Evolutionary conservation across 1,140 invertebrate genomes (phyloP).

Genomic region (Saccostrea glomerata): DNA sequence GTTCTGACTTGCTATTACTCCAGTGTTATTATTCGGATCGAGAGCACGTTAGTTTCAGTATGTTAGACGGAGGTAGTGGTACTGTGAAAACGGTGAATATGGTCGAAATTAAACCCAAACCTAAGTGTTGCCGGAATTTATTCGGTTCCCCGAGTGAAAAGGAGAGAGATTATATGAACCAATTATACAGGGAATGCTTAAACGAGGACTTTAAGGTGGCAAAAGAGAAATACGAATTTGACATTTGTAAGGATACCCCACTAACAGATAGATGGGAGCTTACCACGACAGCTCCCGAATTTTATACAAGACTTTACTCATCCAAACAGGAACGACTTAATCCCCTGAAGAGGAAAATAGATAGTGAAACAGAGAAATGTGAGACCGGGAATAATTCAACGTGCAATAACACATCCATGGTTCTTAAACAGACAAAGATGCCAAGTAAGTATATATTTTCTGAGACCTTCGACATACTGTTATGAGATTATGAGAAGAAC

Average conservation of each 20-base stretch:
- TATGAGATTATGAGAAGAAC: too few species aligned
- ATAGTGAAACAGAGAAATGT: not conserved
- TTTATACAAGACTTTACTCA: not conserved
- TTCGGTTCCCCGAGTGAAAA: not conserved
- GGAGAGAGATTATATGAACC: not conserved
- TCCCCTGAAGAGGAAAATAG: not conserved
- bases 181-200: not conserved
- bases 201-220: not conserved
- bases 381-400: not conserved
- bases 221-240: not conserved
- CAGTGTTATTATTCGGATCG: not conserved
- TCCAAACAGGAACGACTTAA: not conserved
- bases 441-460: not conserved
- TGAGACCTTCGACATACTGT: not conserved
- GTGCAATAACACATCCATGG: not conserved
- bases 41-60: conserved; percentile 17
- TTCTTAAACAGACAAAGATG: not conserved
- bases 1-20: conserved; percentile 21
- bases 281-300: not conserved
- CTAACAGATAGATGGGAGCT: conserved; percentile 12
- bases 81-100: not conserved
- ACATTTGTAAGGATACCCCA: not conserved
- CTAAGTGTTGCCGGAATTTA: conserved; percentile 11
- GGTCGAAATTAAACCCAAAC: conserved; percentile 22
- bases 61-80: not conserved